Evolutionary conservation across 2,888 invertebrate genomes (phyloP).

Genomic region (Drosophila greeni): DNA sequence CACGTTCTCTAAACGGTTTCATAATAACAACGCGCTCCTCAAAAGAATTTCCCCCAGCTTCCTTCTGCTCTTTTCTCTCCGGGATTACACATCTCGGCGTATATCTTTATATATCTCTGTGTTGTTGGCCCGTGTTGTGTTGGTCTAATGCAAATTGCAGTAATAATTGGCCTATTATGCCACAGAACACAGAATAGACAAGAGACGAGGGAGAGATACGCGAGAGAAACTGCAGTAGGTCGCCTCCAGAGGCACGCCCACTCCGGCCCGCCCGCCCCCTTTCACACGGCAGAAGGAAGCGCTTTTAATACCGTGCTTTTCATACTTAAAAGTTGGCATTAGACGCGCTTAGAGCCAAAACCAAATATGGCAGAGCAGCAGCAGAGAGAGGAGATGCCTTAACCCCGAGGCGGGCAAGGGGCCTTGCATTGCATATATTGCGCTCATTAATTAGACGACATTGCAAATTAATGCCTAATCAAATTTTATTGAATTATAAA

Average conservation of each 20-base stretch:
- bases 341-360: slow-evolving; percentile 38
- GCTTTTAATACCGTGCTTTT: slow-evolving; percentile 60
- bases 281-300: slow-evolving; percentile 45
- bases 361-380: slow-evolving; percentile 46
- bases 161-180: slow-evolving; percentile 73
- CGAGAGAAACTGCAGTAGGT: slow-evolving; percentile 61
- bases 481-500: slow-evolving; percentile 74
- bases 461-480: slow-evolving; percentile 71
- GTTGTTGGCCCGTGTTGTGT: slow-evolving; percentile 6
- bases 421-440: slow-evolving; percentile 44
- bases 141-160: slow-evolving; percentile 73
- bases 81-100: slow-evolving; percentile 39
- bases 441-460: slow-evolving; percentile 70
- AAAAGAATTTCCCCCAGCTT: slow-evolving; percentile 51
- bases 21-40: slow-evolving; percentile 71
- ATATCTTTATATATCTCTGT: slow-evolving; percentile 26
- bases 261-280: slow-evolving; percentile 48
- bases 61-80: slow-evolving; percentile 52
- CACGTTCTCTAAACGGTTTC: slow-evolving; percentile 75
- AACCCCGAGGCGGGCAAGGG: slow-evolving; percentile 14
- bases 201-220: slow-evolving; percentile 7
- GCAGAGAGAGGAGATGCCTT: slow-evolving; percentile 1
- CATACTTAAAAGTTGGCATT: slow-evolving; percentile 64
- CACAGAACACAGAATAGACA: slow-evolving; percentile 42
- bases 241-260: slow-evolving; percentile 44